Conservation (phyloP, 2,797 vertebrate species). For the Choloepus didactylus region DNA sequence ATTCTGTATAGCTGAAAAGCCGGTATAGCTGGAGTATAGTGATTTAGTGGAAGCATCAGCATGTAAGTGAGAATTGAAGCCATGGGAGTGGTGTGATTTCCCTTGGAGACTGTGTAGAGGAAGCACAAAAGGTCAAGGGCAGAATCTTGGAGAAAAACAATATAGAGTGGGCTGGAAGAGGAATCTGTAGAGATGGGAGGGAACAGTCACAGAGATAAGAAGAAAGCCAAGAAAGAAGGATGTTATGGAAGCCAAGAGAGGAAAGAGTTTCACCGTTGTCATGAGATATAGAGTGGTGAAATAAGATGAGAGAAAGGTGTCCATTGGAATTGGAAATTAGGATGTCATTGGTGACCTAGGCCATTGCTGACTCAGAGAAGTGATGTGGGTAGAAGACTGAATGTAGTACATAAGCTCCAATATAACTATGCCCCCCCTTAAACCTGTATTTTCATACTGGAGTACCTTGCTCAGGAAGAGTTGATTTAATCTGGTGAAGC, state of each 20-base stretch:
- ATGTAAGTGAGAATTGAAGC: neutral
- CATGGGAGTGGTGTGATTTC: neutral
- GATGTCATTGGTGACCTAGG: neutral
- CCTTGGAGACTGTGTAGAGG: neutral
- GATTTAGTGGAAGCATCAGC: neutral
- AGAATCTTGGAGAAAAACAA: conserved; percentile 9
- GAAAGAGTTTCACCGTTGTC: neutral
- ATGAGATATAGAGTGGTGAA: neutral
- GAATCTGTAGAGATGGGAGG: neutral
- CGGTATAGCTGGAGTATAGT: neutral
- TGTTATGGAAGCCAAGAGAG: conserved; percentile 2
- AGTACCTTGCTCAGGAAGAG: conserved; percentile 42
- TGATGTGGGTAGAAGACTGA: neutral
- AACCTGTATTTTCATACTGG: conserved; percentile 16
- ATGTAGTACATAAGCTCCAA: neutral
- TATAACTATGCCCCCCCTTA: neutral
- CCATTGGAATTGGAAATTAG: neutral
- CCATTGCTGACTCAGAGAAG: conserved; percentile 10
- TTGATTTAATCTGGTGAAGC: conserved; percentile 30
- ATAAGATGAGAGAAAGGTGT: neutral
- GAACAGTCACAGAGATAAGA: neutral
- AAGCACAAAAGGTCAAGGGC: neutral
- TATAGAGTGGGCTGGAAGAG: neutral
- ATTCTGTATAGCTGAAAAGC: neutral
- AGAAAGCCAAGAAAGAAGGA: neutral